Conservation (phyloP, 2,888 invertebrate species). For the Ecdyonurus torrentis region DNA sequence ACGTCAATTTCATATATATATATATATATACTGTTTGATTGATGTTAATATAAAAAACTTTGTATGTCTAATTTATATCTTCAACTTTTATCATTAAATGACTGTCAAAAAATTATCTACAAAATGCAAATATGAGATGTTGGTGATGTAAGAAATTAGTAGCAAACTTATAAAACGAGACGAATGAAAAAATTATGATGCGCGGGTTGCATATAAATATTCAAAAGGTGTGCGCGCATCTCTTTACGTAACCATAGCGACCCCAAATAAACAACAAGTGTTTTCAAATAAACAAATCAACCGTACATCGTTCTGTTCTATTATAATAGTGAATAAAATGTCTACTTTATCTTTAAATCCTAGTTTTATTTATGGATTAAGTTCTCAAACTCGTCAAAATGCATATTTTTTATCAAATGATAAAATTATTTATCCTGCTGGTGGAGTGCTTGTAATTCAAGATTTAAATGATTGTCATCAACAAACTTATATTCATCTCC, state of each 20-base stretch:
- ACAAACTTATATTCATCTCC: conserved; percentile 53
- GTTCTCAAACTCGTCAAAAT: conserved; percentile 47
- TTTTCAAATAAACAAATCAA: neutral
- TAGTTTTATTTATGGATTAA: conserved; percentile 36
- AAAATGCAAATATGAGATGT: too few relatives aligned
- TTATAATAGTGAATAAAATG: neutral
- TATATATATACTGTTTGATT: too few relatives aligned
- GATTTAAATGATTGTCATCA: conserved; percentile 47
- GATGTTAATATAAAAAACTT: too few relatives aligned
- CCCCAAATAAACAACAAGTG: neutral
- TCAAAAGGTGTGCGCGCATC: too few relatives aligned
- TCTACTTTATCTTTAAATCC: neutral
- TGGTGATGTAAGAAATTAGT: too few relatives aligned
- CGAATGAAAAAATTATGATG: too few relatives aligned
- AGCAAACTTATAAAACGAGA: too few relatives aligned
- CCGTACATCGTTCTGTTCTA: neutral
- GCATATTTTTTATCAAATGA: conserved; percentile 54
- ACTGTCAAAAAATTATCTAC: too few relatives aligned
- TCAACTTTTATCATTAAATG: too few relatives aligned
- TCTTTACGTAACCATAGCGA: neutral
- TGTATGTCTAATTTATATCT: too few relatives aligned
- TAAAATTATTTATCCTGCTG: conserved; percentile 65
- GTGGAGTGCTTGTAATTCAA: conserved; percentile 56
- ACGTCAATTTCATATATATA: too few relatives aligned
- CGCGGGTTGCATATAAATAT: too few relatives aligned